A percentile compares a stretch with the other conserved stretches of the same genome.
Evolutionary conservation across 2,797 vertebrate species (phyloP).

Genomic region (Chelon labrosus): DNA sequence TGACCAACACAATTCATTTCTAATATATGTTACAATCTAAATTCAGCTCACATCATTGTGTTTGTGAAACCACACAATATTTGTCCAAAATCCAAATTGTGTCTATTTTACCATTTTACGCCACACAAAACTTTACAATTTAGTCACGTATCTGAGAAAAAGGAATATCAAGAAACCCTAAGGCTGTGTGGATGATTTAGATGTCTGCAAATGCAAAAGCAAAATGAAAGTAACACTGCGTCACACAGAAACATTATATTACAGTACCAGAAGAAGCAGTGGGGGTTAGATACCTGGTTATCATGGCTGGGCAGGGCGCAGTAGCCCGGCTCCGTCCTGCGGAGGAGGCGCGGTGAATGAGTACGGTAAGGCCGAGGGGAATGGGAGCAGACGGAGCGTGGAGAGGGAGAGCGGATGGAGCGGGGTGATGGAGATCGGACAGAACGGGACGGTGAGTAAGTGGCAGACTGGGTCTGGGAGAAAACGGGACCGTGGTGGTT

Average conservation of each 20-base stretch:
- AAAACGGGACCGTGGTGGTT: slow-evolving; percentile 78
- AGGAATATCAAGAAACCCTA: too few species aligned
- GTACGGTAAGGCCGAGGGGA: slow-evolving; percentile 81
- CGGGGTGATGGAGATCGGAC: slow-evolving; percentile 79
- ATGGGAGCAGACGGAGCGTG: slow-evolving; percentile 81
- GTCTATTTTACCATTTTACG: too few species aligned
- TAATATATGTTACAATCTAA: too few species aligned
- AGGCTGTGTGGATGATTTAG: too few species aligned
- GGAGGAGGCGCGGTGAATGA: slow-evolving; percentile 80
- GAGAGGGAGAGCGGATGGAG: slow-evolving; percentile 81
- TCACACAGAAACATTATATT: not conserved
- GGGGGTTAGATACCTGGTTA: slow-evolving; percentile 75
- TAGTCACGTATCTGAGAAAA: too few species aligned
- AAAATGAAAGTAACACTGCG: too few species aligned
- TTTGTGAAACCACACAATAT: too few species aligned
- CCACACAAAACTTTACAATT: too few species aligned
- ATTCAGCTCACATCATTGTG: too few species aligned
- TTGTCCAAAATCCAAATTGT: too few species aligned
- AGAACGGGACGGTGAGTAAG: slow-evolving; percentile 80
- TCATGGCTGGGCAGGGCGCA: slow-evolving; percentile 81
- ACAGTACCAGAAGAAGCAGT: not conserved
- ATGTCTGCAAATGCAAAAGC: too few species aligned
- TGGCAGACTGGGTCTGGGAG: slow-evolving; percentile 74
- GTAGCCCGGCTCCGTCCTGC: slow-evolving; percentile 80
- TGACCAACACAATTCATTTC: too few species aligned